Evolutionary conservation across 2,888 invertebrate genomes (phyloP).

Genomic region (Ornithoptera alexandrae): DNA sequence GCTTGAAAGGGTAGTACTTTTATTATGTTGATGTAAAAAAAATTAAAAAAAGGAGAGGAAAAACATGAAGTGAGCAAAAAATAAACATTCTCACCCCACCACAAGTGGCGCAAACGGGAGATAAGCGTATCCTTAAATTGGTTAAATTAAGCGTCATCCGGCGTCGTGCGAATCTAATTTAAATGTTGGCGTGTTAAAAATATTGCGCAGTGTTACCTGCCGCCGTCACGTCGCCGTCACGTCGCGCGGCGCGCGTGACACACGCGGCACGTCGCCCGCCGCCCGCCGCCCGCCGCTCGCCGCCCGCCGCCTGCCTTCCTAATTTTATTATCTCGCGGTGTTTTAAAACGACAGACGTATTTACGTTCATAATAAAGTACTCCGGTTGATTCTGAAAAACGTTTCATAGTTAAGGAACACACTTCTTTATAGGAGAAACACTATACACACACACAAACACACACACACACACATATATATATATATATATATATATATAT

Average conservation of each 20-base stretch:
- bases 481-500: too few species aligned
- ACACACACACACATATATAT: too few species aligned
- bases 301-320: conserved; percentile 30
- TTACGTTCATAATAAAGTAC: too few species aligned
- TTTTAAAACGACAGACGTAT: not conserved
- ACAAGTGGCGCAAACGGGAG: conserved; percentile 51
- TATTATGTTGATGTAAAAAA: too few species aligned
- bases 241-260: conserved; percentile 36
- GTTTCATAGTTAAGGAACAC: too few species aligned
- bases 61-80: not conserved
- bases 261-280: conserved; percentile 27
- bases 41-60: too few species aligned
- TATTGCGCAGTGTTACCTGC: conserved; percentile 67
- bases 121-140: conserved; percentile 67
- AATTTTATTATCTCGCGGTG: conserved; percentile 32
- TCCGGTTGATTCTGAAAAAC: too few species aligned
- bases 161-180: conserved; percentile 66
- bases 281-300: conserved; percentile 31
- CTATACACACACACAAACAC: too few species aligned
- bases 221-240: conserved; percentile 38
- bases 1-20: too few species aligned
- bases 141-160: conserved; percentile 60
- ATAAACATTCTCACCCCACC: conserved; percentile 29
- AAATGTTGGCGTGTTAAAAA: conserved; percentile 72
- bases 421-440: too few species aligned